Base-by-base conservation (phyloP, 2,797 vertebrate genomes). In the Loriculus beryllinus region DNA sequence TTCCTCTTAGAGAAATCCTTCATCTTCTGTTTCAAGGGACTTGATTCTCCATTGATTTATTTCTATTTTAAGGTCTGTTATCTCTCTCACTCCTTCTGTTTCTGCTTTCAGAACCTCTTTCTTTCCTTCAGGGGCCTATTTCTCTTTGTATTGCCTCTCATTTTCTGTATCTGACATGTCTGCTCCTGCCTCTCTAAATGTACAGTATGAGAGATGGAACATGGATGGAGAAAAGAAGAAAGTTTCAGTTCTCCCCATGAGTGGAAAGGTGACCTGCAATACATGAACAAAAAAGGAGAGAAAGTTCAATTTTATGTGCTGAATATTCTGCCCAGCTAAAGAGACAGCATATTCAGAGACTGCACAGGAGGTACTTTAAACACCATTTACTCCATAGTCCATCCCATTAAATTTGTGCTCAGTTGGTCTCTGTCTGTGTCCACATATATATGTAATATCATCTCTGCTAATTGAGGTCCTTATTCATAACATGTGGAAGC, bases 241-340 rank as follows among this genome's bases (percentile, higher is more conserved):
- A 88, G 45, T 86, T 94, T 94, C 70, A 48, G 23, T 96, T 91
- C 67, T 95, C 59, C 22, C 52, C 33, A 14, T 1, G 2, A 94
- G 60, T 82, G 63, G 74, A 95, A 96, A 97, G 92, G 96, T 97
- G 95, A 96, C 92, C 95, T 95, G 92, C 81, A 92, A 93, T 52
- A 88, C 57, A 67, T 82, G 85, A 92, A 87, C 33, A 60, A 40
- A 87, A 83, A 90, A 67, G n/a, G 17, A 33, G 70, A 90, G 67
- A 49, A 91, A 85, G 52, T 85, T 92, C 42, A 65, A 82, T 92
- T 92, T 90, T 68, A n/a, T 64, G 10, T 48, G 31, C 59, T 90
- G 71, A 95, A 79, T 86, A 75, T 75, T 87, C 80, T 63, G 18
- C 67, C 63, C 70, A 71, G 49, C 22, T 40, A 91, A 76, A 91